A percentile compares a stretch with the other conserved stretches of the same genome.
These are phyloP conservation scores for Bicyclus anynana DNA, from an alignment of 1,140 invertebrate species.

Conservation along the genomic window DNA sequence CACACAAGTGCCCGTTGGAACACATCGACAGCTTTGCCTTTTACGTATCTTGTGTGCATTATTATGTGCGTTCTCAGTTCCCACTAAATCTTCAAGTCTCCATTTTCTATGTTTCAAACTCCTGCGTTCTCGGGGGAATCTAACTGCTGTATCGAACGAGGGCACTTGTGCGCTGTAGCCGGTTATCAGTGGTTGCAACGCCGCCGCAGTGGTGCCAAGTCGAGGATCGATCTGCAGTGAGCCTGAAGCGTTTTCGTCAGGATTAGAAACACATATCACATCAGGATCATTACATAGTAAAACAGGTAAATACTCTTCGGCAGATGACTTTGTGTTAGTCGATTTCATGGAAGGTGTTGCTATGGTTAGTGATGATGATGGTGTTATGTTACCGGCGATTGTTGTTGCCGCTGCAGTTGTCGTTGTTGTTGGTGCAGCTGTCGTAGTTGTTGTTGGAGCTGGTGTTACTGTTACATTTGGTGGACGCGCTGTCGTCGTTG, in stretches of 20 bases:
- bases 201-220: slow-evolving; percentile 58
- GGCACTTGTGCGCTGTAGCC: slow-evolving; percentile 53
- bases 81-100: slow-evolving; percentile 25
- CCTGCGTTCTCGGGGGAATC: slow-evolving; percentile 53
- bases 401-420: slow-evolving; percentile 19
- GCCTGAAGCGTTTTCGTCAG: slow-evolving; percentile 56
- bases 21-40: slow-evolving; percentile 66
- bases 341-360: slow-evolving; percentile 15
- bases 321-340: slow-evolving; percentile 27
- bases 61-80: background rate
- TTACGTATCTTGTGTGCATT: slow-evolving; percentile 48
- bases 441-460: slow-evolving; percentile 14
- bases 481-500: slow-evolving; percentile 15
- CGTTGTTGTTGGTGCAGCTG: slow-evolving; percentile 14
- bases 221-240: slow-evolving; percentile 59
- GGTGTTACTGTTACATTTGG: slow-evolving; percentile 16
- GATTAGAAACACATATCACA: slow-evolving; percentile 61
- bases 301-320: slow-evolving; percentile 48
- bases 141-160: slow-evolving; percentile 46
- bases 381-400: slow-evolving; percentile 19
- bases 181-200: slow-evolving; percentile 50
- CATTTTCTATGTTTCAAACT: slow-evolving; percentile 15
- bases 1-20: slow-evolving; percentile 59
- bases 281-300: slow-evolving; percentile 58
- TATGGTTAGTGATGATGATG: slow-evolving; percentile 18